Conservation (phyloP, 2,113 vertebrate genomes). For the Plectropomus leopardus region DNA sequence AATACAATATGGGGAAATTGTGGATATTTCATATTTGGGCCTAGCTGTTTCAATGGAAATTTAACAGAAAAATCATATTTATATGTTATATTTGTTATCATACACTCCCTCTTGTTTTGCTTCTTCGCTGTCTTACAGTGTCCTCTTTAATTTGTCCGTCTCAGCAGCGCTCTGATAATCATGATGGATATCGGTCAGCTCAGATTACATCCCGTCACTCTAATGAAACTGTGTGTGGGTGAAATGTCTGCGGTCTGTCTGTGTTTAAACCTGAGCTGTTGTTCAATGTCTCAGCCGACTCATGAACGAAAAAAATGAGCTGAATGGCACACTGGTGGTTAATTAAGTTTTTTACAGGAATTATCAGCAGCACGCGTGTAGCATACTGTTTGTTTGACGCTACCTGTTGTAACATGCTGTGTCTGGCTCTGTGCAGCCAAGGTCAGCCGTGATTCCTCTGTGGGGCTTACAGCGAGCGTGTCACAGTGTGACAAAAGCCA, state of each 20-base stretch:
- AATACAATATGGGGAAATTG: background rate
- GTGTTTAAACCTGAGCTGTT: slow-evolving; percentile 26
- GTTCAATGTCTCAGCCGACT: slow-evolving; percentile 7
- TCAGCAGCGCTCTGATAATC: slow-evolving; percentile 11
- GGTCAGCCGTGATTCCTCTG: slow-evolving; percentile 64
- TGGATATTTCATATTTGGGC: background rate
- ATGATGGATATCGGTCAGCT: background rate
- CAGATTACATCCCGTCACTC: slow-evolving; percentile 26
- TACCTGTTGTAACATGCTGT: slow-evolving; percentile 40
- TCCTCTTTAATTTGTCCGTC: background rate
- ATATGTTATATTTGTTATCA: background rate
- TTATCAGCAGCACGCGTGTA: slow-evolving; percentile 7
- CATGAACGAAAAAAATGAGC: background rate
- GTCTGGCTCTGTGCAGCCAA: slow-evolving; percentile 54
- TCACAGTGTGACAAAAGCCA: slow-evolving; percentile 81
- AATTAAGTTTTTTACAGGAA: slow-evolving; percentile 1
- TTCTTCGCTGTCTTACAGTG: background rate
- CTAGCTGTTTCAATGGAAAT: background rate
- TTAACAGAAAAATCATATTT: background rate
- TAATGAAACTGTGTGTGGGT: slow-evolving; percentile 16
- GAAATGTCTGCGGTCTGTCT: background rate
- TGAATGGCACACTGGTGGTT: background rate
- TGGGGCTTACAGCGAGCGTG: slow-evolving; percentile 56
- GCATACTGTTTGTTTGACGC: slow-evolving; percentile 30
- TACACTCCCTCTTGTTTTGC: background rate